phyloP scores from a whole-genome alignment of 2,888 invertebrate species.

The Therioaphis trifolii region DNA sequence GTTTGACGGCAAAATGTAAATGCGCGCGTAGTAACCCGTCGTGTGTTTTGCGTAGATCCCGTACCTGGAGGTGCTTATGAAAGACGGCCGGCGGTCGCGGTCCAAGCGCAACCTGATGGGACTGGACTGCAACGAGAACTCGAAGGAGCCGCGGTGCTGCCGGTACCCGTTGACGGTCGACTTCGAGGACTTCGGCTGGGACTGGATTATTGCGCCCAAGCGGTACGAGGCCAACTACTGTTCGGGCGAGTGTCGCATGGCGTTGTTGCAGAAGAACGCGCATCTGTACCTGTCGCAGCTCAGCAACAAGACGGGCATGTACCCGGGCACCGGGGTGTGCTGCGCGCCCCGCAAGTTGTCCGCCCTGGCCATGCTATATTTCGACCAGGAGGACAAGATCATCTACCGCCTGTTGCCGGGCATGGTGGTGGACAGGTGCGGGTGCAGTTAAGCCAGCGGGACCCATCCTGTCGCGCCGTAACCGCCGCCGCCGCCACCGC shows the following conservation, averaged over 20 bases:
- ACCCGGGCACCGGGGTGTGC: constrained; percentile 85
- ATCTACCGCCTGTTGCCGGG: constrained; percentile 89
- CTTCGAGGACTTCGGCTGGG: constrained; percentile 96
- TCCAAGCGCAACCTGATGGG: constrained; percentile 71
- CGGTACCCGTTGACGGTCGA: constrained; percentile 93
- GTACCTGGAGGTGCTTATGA: constrained; percentile 47
- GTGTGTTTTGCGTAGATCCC: constrained; percentile 51
- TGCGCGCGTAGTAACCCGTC: neutral
- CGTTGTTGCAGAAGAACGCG: constrained; percentile 86
- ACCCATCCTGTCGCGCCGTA: neutral
- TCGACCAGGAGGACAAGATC: constrained; percentile 87
- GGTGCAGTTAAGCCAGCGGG: constrained; percentile 72
- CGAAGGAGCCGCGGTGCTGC: constrained; percentile 88
- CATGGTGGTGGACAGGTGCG: constrained; percentile 94
- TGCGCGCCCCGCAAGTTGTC: constrained; percentile 91
- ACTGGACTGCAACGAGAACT: constrained; percentile 85
- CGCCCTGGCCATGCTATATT: constrained; percentile 90
- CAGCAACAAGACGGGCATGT: constrained; percentile 71
- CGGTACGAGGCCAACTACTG: constrained; percentile 96
- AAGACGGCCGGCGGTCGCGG: constrained; percentile 38
- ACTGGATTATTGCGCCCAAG: constrained; percentile 97
- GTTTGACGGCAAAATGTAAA: no score
- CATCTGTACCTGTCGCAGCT: constrained; percentile 89
- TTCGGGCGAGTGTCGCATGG: constrained; percentile 89
- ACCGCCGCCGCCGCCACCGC: neutral